Base-by-base conservation (phyloP, 2,888 invertebrate species). In the Heliconius aoede region DNA sequence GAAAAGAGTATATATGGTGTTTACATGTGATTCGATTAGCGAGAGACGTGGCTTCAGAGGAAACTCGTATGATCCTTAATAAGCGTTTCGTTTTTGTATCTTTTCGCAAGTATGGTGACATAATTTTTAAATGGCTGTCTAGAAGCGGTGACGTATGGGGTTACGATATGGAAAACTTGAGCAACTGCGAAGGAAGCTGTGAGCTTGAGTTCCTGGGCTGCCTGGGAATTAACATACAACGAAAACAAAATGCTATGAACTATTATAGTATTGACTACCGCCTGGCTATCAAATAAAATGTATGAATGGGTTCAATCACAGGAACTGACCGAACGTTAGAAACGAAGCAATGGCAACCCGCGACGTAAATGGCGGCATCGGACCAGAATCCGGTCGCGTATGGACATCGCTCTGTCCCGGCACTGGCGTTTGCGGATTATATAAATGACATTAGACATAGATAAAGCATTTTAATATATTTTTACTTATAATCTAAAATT, bases 111-210 rank as follows among this genome's bases (percentile, higher is more conserved):
- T 76, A 87, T 88, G 84, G 88, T 89, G 88, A 86, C 84, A 85
- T 80, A 83, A 69, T 40, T 86, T 83, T 86, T 86, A 88, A 87
- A 91, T 90, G 90, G 86, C 87, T 86, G 84, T 85, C 91, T 91
- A 91, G 86, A 92, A 93, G 93, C 92, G 80, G 90, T 91, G 91
- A 91, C 84, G 86, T 84, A 89, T 89, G 88, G 88, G 83, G 82
- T 85, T 87, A 85, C 83, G 84, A 84, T 85, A 86, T 86, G 86
- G 89, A 85, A 88, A 84, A 86, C 86, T 94, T 93, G 93, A 93
- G 93, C 93, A 93, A 91, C 89, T 90, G 93, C 88, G 83, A 88
- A 89, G 90, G 91, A 92, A 94, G 93, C 94, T 94, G 94, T 93
- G 93, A 92, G 93, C 91, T 89, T 88, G 82, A 86, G 84, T 85